Evolutionary conservation across 1,140 invertebrate genomes (phyloP).

Genomic region (Mamestra configurata): DNA sequence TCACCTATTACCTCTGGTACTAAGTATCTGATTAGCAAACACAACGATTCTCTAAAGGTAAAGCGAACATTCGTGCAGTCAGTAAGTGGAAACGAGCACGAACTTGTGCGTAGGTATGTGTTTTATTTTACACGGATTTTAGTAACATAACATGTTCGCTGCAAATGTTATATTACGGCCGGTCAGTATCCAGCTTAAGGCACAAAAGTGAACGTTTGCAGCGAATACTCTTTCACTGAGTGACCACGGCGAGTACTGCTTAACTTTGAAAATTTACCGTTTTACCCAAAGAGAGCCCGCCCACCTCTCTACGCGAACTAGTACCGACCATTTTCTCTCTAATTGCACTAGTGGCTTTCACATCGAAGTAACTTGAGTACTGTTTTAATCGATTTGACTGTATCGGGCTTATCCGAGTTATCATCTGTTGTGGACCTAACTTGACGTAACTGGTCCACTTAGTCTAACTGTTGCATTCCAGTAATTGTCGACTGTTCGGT

Average conservation of each 20-base stretch:
- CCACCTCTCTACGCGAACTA: neutral
- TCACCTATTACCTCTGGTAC: too few relatives aligned
- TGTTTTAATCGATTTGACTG: conserved; percentile 34
- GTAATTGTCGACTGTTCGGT: conserved; percentile 1
- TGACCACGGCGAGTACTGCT: neutral
- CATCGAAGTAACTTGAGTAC: neutral
- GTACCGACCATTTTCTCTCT: neutral
- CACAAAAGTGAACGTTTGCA: too few relatives aligned
- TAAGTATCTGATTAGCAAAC: too few relatives aligned
- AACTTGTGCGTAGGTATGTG: too few relatives aligned
- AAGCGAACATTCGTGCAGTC: too few relatives aligned
- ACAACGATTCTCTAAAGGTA: too few relatives aligned
- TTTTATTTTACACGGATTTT: too few relatives aligned
- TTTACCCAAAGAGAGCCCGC: neutral
- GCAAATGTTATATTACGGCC: too few relatives aligned
- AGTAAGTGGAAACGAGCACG: too few relatives aligned
- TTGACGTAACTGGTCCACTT: conserved; percentile 4
- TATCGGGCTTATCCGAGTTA: conserved; percentile 30
- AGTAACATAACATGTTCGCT: too few relatives aligned
- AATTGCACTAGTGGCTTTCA: conserved; percentile 15
- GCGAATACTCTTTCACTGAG: neutral
- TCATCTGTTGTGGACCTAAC: conserved; percentile 14
- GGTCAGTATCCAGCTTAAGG: too few relatives aligned
- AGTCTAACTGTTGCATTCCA: conserved; percentile 24
- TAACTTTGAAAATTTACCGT: neutral